These are phyloP conservation scores for Halisarca cf. caerulea DNA, from an alignment of 37 sponge, comb jelly and placozoan species.

Conservation along the genomic window DNA sequence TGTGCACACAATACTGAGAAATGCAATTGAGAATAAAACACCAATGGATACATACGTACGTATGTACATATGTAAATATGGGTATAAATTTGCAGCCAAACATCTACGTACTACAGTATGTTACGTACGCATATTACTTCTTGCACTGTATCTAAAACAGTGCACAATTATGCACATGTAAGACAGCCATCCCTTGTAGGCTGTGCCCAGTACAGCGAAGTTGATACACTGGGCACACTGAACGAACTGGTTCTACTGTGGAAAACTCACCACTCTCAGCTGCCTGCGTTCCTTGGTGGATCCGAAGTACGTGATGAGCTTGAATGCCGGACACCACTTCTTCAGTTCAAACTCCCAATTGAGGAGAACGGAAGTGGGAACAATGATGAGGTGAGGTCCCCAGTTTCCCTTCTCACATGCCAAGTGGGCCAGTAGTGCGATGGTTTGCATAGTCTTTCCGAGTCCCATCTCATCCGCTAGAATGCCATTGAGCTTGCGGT, in stretches of 20 bases:
- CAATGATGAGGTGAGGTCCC: constrained; percentile 98
- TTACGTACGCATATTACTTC: too few relatives aligned
- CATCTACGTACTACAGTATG: too few relatives aligned
- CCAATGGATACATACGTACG: too few relatives aligned
- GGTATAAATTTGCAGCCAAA: too few relatives aligned
- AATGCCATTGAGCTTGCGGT: constrained; percentile 91
- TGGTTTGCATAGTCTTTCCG: constrained; percentile 93
- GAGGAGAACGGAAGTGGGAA: constrained; percentile 96
- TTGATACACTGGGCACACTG: neutral
- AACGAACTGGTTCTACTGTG: neutral
- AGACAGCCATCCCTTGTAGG: neutral
- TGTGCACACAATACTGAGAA: too few relatives aligned
- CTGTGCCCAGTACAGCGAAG: neutral
- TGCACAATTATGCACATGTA: too few relatives aligned
- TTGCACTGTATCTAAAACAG: too few relatives aligned
- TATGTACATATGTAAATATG: too few relatives aligned
- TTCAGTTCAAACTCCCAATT: constrained; percentile 99
- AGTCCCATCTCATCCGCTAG: constrained; percentile 99
- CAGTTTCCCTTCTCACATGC: constrained; percentile 90
- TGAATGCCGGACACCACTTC: constrained; percentile 99
- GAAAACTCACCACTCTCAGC: constrained; percentile 72
- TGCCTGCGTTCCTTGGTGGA: constrained; percentile 90
- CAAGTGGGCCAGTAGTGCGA: constrained; percentile 93
- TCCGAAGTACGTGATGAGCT: constrained; percentile 97
- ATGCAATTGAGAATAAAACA: too few relatives aligned